A percentile compares a stretch with the other conserved stretches of the same genome.
Evolutionary conservation across 2,113 vertebrate genomes (phyloP).

Genomic region (Pao palembangensis): DNA sequence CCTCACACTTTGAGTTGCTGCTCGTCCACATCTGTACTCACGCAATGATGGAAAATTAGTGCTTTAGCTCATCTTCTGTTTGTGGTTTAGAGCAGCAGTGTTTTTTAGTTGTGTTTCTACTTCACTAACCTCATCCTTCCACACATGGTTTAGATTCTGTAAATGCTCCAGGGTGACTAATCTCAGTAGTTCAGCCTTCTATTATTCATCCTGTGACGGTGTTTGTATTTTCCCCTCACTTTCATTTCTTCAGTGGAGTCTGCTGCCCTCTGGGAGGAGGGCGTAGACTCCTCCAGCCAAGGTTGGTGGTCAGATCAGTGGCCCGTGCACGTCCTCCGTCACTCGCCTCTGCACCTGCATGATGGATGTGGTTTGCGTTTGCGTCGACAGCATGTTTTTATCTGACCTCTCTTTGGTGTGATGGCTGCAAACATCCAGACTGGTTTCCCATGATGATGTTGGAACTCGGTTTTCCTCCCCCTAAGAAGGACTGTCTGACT

Average conservation of each 20-base stretch:
- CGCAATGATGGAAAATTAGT: background rate
- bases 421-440: background rate
- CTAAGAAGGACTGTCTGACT: conserved; percentile 26
- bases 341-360: conserved; percentile 38
- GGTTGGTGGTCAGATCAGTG: conserved; percentile 61
- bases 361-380: conserved; percentile 6
- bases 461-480: background rate
- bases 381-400: conserved; percentile 41
- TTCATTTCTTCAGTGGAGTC: conserved; percentile 70
- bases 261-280: conserved; percentile 67
- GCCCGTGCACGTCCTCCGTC: background rate
- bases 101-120: background rate
- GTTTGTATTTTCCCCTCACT: conserved; percentile 3
- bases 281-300: conserved; percentile 67
- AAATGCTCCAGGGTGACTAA: too few relatives aligned
- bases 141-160: too few relatives aligned
- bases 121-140: too few relatives aligned
- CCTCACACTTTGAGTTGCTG: conserved; percentile 33
- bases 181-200: too few relatives aligned
- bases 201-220: too few relatives aligned
- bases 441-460: conserved; percentile 17
- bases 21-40: conserved; percentile 19
- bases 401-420: background rate
- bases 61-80: background rate
- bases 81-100: background rate